Conservation (phyloP, 2,797 vertebrate genomes). For the Myripristis murdjan region DNA sequence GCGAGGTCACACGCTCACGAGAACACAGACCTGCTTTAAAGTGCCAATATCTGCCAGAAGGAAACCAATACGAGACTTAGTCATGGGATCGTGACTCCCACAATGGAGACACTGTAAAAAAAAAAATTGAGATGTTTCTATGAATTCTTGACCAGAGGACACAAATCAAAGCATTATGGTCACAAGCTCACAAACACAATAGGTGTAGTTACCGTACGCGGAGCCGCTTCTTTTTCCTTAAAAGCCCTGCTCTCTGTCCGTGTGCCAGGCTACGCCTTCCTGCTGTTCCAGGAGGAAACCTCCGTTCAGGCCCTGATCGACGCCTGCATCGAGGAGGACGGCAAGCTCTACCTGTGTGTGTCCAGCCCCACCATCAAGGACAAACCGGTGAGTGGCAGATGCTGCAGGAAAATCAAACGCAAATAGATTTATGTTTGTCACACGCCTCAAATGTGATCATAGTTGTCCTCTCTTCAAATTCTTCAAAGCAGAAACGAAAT, state of each 20-base stretch:
- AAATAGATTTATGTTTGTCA: too few species aligned
- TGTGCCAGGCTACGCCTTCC: constrained; percentile 99
- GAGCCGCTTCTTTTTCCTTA: constrained; percentile 1
- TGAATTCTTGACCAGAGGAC: not conserved
- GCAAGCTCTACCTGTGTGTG: constrained; percentile 98
- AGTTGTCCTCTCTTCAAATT: too few species aligned
- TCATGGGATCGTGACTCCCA: constrained; percentile 46
- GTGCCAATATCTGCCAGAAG: constrained; percentile 35
- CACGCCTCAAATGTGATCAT: too few species aligned
- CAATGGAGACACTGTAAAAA: not conserved
- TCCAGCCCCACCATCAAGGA: constrained; percentile 99
- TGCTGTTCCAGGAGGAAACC: constrained; percentile 99
- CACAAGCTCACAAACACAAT: constrained; percentile 20
- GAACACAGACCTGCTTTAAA: constrained; percentile 32
- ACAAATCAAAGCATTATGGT: constrained; percentile 13
- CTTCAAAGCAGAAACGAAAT: too few species aligned
- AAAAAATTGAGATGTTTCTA: constrained; percentile 1
- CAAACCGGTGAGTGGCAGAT: constrained; percentile 97
- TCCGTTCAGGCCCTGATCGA: constrained; percentile 99
- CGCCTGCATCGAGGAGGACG: constrained; percentile 98
- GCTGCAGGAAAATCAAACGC: too few species aligned
- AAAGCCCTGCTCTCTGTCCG: not conserved
- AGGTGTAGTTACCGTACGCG: not conserved
- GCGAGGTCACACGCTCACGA: constrained; percentile 20
- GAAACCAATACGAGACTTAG: not conserved